These are phyloP conservation scores for Megastigmus dorsalis DNA, from an alignment of 2,888 invertebrate genomes.

Conservation along the genomic window DNA sequence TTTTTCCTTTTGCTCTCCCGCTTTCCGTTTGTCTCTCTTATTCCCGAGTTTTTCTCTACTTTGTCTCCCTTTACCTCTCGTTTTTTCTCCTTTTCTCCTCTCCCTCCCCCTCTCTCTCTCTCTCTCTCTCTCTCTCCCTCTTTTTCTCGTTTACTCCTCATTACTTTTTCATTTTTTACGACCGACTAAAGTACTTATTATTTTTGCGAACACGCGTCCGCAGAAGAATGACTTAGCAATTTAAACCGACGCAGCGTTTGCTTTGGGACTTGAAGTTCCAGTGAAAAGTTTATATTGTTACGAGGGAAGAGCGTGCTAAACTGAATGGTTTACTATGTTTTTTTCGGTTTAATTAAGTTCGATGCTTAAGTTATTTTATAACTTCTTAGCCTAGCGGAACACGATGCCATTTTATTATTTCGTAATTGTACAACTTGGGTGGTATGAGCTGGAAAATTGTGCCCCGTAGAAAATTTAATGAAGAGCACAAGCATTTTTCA, in stretches of 20 bases:
- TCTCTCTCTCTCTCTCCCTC: background rate
- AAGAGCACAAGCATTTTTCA: too few species aligned
- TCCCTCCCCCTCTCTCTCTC: background rate
- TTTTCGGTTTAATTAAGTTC: too few species aligned
- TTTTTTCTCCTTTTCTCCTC: background rate
- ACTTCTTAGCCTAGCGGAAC: too few species aligned
- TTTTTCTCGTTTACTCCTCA: slow-evolving; percentile 3
- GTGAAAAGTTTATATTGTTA: background rate
- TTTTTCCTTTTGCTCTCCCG: background rate
- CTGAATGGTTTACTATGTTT: background rate
- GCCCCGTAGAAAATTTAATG: too few species aligned
- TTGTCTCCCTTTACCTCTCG: background rate
- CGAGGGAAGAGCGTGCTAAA: background rate
- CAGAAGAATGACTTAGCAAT: slow-evolving; percentile 8
- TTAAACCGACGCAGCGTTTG: background rate
- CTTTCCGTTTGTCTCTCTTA: too few species aligned
- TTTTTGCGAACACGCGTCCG: slow-evolving; percentile 3
- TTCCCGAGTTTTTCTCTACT: too few species aligned
- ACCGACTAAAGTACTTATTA: slow-evolving; percentile 16
- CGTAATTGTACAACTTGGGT: too few species aligned
- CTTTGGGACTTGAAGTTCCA: background rate
- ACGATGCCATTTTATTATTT: too few species aligned
- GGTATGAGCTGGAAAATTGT: too few species aligned
- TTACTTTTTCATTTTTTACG: slow-evolving; percentile 8
- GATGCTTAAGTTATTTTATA: background rate